These are phyloP conservation scores for Lissocephala sabroskyi DNA, from an alignment of 2,888 invertebrate species.

Conservation along the genomic window DNA sequence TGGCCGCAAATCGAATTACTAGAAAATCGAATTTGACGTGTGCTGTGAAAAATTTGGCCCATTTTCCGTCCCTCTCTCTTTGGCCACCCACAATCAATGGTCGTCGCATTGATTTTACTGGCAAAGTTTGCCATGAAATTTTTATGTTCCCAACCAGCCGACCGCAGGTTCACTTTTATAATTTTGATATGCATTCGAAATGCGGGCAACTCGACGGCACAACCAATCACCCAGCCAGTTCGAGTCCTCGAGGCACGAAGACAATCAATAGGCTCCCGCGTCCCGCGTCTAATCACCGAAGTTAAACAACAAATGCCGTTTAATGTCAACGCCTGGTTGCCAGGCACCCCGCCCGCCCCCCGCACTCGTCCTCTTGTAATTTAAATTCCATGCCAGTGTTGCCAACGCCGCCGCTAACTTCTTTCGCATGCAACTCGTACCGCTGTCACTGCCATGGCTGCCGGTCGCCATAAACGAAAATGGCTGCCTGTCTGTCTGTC, in stretches of 20 bases:
- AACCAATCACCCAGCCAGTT: too few relatives aligned
- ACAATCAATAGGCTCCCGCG: too few relatives aligned
- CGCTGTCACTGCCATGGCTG: background rate
- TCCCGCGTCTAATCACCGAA: constrained; percentile 3
- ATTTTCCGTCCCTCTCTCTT: background rate
- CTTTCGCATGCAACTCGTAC: constrained; percentile 27
- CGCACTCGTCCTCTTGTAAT: constrained; percentile 15
- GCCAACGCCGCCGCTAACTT: constrained; percentile 23
- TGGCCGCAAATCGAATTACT: too few relatives aligned
- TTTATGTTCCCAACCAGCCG: too few relatives aligned
- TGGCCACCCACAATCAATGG: too few relatives aligned
- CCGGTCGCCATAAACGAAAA: constrained; percentile 28
- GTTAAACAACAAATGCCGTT: constrained; percentile 20
- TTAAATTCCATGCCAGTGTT: constrained; percentile 36
- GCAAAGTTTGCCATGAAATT: too few relatives aligned
- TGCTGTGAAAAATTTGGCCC: too few relatives aligned
- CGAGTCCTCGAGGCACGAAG: too few relatives aligned
- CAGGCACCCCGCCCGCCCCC: background rate
- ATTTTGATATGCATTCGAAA: too few relatives aligned
- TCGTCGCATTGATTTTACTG: background rate
- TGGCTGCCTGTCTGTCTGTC: constrained; percentile 13
- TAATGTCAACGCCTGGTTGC: constrained; percentile 31
- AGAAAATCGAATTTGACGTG: too few relatives aligned
- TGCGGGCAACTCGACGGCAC: too few relatives aligned
- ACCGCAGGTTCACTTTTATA: too few relatives aligned